Evolutionary conservation across 2,888 invertebrate species (phyloP).

Genomic region (Choristoneura rosaceana): DNA sequence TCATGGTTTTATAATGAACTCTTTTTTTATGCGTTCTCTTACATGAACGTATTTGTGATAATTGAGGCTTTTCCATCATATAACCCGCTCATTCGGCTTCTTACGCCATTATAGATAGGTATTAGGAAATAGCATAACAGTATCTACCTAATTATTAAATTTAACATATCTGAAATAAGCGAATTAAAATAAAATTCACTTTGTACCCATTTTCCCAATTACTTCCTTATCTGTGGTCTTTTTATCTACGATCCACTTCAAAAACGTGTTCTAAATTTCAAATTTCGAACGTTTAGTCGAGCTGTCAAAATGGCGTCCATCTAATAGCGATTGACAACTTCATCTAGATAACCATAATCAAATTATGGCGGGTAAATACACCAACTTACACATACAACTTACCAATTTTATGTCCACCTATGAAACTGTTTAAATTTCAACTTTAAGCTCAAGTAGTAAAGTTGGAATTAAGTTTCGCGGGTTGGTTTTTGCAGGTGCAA

Average conservation of each 20-base stretch:
- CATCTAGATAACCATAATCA: conserved; percentile 81
- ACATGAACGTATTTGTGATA: too few relatives aligned
- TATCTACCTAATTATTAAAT: too few relatives aligned
- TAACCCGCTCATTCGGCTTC: too few relatives aligned
- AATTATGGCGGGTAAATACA: conserved; percentile 58
- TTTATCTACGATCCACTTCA: conserved; percentile 13
- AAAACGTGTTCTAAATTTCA: conserved; percentile 40
- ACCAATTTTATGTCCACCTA: neutral
- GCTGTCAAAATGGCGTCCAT: conserved; percentile 69
- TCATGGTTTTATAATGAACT: too few relatives aligned
- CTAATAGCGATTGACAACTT: conserved; percentile 76
- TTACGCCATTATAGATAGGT: too few relatives aligned
- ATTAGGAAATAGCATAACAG: too few relatives aligned
- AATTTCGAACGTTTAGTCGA: conserved; percentile 56
- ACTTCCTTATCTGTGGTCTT: too few relatives aligned
- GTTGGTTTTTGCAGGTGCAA: conserved; percentile 36
- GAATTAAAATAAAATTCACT: neutral
- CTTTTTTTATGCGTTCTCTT: too few relatives aligned
- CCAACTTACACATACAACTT: conserved; percentile 8
- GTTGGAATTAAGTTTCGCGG: conserved; percentile 1
- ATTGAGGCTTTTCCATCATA: too few relatives aligned
- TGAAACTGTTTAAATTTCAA: neutral
- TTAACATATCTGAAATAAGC: too few relatives aligned
- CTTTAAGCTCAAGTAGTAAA: neutral
- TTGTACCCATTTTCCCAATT: neutral